Evolutionary conservation across 2,797 vertebrate species (phyloP).

Genomic region (Phylloscopus collybita): DNA sequence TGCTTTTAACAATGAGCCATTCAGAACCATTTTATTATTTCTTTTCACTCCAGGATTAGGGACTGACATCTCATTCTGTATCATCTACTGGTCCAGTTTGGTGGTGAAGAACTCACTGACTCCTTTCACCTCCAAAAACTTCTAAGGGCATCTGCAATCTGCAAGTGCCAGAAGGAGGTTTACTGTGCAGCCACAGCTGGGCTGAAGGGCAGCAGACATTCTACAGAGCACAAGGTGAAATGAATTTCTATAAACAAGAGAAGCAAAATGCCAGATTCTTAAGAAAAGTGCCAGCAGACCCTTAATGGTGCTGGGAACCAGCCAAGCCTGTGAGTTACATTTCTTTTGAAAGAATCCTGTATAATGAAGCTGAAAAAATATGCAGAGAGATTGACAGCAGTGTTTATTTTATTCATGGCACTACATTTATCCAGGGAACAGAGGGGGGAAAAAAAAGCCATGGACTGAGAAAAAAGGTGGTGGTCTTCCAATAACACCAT

Average conservation of each 20-base stretch:
- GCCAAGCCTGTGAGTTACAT: constrained; percentile 29
- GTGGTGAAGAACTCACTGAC: not conserved
- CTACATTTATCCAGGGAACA: constrained; percentile 31
- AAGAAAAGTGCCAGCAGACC: constrained; percentile 25
- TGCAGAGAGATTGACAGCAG: constrained; percentile 41
- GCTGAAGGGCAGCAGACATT: not conserved
- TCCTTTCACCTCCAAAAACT: not conserved
- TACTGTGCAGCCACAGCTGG: not conserved
- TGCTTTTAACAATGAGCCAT: not conserved
- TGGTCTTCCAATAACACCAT: not conserved
- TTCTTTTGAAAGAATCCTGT: constrained; percentile 49
- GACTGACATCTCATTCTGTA: not conserved
- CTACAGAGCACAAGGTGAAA: not conserved
- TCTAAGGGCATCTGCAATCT: not conserved
- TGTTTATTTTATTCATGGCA: constrained; percentile 59
- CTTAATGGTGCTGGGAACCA: constrained; percentile 43
- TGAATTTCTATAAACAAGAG: constrained; percentile 1
- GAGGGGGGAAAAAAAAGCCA: not conserved
- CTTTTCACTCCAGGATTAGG: not conserved
- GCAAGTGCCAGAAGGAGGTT: not conserved
- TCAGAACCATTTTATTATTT: not conserved
- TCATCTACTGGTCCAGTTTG: not conserved
- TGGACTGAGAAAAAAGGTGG: not conserved
- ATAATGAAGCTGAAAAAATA: constrained; percentile 60
- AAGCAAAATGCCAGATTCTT: constrained; percentile 8